These are phyloP conservation scores for Girardinichthys multiradiatus DNA, from an alignment of 2,113 vertebrate genomes.

Conservation along the genomic window DNA sequence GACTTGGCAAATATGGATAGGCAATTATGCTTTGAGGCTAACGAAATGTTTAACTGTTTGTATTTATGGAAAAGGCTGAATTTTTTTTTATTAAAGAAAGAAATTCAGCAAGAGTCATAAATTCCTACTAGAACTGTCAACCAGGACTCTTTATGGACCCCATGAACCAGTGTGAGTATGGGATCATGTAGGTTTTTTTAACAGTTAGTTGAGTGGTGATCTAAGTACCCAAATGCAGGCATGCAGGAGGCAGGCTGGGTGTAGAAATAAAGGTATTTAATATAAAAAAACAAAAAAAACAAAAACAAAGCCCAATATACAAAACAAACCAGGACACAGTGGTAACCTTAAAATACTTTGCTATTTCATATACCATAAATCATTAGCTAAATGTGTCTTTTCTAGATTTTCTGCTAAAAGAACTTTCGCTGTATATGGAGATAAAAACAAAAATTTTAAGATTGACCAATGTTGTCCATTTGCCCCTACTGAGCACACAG, in stretches of 20 bases:
- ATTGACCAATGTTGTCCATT: not conserved
- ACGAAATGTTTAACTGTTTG: no score
- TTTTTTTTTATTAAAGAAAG: no score
- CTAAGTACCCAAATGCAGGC: not conserved
- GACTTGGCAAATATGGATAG: no score
- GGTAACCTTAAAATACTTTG: not conserved
- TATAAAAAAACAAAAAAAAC: no score
- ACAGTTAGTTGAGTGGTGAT: not conserved
- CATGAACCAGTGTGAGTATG: no score
- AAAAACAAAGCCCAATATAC: not conserved
- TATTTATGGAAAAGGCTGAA: no score
- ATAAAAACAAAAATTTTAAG: not conserved
- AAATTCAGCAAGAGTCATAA: no score
- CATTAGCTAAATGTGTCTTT: not conserved
- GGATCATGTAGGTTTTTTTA: not conserved
- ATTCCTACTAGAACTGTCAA: no score
- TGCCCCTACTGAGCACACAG: not conserved
- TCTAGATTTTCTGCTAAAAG: not conserved
- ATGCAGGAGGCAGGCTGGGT: not conserved
- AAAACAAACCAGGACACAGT: not conserved
- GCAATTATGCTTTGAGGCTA: no score
- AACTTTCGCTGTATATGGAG: not conserved
- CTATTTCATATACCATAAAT: not conserved
- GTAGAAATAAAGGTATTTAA: not conserved
- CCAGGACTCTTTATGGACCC: not conserved